Evolutionary conservation across 2,888 invertebrate genomes (phyloP).

Genomic region (Limnephilus rhombicus): DNA sequence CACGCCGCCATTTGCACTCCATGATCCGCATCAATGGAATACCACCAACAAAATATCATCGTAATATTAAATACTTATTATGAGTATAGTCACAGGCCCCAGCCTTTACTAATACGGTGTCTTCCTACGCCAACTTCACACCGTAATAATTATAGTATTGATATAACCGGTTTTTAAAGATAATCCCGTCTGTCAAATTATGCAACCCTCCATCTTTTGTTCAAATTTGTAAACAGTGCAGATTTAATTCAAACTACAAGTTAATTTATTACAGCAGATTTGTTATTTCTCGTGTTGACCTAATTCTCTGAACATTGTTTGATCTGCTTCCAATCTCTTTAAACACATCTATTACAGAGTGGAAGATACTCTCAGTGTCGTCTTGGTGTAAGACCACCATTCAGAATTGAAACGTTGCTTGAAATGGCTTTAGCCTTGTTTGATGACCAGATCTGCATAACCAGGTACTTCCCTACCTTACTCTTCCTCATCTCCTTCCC

Average conservation of each 20-base stretch:
- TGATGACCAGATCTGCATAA: too few species aligned
- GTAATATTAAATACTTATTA: neutral
- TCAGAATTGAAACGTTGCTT: too few species aligned
- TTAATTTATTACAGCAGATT: neutral
- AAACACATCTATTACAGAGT: too few species aligned
- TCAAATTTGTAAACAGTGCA: neutral
- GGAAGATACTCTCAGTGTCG: too few species aligned
- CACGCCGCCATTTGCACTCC: neutral
- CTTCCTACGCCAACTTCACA: slow-evolving; percentile 22
- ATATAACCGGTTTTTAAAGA: neutral
- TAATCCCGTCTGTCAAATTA: neutral
- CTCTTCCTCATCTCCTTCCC: too few species aligned
- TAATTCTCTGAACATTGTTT: neutral
- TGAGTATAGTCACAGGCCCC: neutral
- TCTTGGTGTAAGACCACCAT: too few species aligned
- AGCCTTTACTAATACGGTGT: neutral
- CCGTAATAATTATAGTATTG: neutral
- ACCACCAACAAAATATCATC: neutral
- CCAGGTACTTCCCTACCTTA: too few species aligned
- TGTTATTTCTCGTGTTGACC: neutral
- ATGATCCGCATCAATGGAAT: slow-evolving; percentile 25
- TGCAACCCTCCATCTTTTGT: slow-evolving; percentile 1
- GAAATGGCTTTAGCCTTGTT: too few species aligned
- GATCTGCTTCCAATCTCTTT: neutral
- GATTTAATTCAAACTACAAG: neutral